These are phyloP conservation scores for Caenorhabditis macrosperma DNA, from an alignment of 2,888 invertebrate species.

Conservation along the genomic window DNA sequence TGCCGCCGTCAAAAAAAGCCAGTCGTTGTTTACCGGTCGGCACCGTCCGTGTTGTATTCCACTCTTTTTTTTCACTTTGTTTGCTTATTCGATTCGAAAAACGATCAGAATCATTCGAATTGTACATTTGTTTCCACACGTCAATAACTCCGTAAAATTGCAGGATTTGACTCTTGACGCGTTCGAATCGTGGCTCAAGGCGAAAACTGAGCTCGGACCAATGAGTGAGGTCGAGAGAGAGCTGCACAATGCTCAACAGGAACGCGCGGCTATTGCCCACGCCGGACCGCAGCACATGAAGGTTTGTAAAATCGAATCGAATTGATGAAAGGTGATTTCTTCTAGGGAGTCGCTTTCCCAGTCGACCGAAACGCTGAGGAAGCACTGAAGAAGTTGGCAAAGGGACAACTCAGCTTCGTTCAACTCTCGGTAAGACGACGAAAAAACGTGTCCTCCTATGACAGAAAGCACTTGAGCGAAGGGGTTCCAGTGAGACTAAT, in stretches of 20 bases:
- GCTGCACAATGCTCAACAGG: conserved; percentile 68
- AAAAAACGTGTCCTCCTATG: no score
- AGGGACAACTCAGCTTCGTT: conserved; percentile 89
- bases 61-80: not conserved
- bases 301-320: conserved; percentile 73
- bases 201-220: conserved; percentile 90
- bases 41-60: not conserved
- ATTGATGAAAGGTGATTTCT: not conserved
- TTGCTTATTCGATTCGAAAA: not conserved
- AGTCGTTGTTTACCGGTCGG: not conserved
- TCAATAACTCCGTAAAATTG: no score
- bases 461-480: not conserved
- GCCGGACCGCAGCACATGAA: conserved; percentile 80
- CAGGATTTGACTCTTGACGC: conserved; percentile 89
- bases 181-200: conserved; percentile 87
- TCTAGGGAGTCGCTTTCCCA: conserved; percentile 90
- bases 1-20: not conserved
- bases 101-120: no score
- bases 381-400: conserved; percentile 87
- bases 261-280: conserved; percentile 65
- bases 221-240: conserved; percentile 85
- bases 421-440: conserved; percentile 85
- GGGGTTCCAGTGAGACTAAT: conserved; percentile 17
- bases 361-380: conserved; percentile 88
- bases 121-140: no score